A percentile compares a stretch with the other conserved stretches of the same genome.
Evolutionary conservation across 2,113 vertebrate genomes (phyloP).

Genomic region (Puma concolor): DNA sequence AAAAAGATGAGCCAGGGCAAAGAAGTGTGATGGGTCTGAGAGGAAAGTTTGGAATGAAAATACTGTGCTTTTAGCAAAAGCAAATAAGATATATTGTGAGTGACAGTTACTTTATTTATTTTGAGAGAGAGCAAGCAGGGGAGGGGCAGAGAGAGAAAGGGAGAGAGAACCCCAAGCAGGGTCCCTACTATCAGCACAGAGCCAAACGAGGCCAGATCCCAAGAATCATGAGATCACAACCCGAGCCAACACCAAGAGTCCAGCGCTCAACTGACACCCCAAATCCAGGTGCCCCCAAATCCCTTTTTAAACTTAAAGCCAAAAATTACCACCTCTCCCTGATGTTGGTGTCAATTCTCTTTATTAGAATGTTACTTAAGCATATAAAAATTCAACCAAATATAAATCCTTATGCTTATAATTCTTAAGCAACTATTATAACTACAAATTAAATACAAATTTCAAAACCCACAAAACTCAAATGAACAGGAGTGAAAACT

Average conservation of each 20-base stretch:
- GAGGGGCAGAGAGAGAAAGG: neutral
- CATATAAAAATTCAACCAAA: neutral
- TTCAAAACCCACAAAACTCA: neutral
- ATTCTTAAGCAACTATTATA: neutral
- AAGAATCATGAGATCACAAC: neutral
- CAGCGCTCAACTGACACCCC: neutral
- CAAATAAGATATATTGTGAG: neutral
- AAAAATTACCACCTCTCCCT: neutral
- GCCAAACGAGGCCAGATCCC: neutral
- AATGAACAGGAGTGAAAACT: slow-evolving; percentile 11
- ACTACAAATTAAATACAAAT: slow-evolving; percentile 9
- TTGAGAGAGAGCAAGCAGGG: neutral
- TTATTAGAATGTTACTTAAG: neutral
- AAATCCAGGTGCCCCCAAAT: neutral
- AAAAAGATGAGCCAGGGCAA: neutral
- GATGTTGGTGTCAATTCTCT: neutral
- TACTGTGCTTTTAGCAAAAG: neutral
- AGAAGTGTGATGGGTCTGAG: neutral
- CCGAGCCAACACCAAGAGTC: neutral
- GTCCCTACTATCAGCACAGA: neutral
- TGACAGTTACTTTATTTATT: neutral
- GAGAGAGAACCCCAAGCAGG: neutral
- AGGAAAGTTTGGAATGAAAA: neutral
- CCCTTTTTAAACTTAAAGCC: neutral
- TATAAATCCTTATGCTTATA: neutral